Base-by-base conservation (phyloP, 2,113 vertebrate species). In the Neolamprologus hecqui region DNA sequence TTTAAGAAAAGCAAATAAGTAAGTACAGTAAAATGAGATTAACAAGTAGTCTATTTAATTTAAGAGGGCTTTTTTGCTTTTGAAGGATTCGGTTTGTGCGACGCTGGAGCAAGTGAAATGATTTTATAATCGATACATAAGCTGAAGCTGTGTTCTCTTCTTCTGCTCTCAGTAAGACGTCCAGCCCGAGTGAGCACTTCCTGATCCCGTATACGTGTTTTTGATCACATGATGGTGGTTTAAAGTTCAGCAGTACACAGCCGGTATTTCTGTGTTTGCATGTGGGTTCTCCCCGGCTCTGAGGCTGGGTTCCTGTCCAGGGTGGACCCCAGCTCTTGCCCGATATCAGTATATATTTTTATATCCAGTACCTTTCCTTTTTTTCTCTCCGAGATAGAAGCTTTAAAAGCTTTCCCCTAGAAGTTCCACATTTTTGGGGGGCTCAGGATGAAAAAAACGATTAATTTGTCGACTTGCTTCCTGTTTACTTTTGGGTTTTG, bases 391-490 rank as follows among this genome's bases (percentile, higher is more conserved):
- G 1, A 33, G 15, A 60, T 60, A 19, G 15, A 33, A 19, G 9
- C 28, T 60, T 60, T 33, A 33, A 33, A 63, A 33, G 15, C 11
- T 33, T 60, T 60, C 28, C 28, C 15, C 28, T 10, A 60, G 28
- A 19, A 63, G 58, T 35, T 5, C 31, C 17, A 63, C 31, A 35
- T n/a, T 65, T 58, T 65, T 7, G 31, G 58, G 9, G 60, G 31
- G 3, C 60, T 65, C 31, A 35, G 31, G 4, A 35, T 35, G 9
- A 10, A 35, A 65, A 65, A 35, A 63, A 0, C 0, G 0, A 63
- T 63, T 63, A 19, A 35, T 63, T 63, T 63, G 58, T 63, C 4
- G 4, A 63, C 31, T 63, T 35, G 58, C 14, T 75, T 19, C 42
- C 9, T 49, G 40, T 75, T 28, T 47, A 28, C 23, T 45, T 47